These are phyloP conservation scores for Melanogrammus aeglefinus DNA, from an alignment of 2,797 vertebrate species.

Conservation along the genomic window DNA sequence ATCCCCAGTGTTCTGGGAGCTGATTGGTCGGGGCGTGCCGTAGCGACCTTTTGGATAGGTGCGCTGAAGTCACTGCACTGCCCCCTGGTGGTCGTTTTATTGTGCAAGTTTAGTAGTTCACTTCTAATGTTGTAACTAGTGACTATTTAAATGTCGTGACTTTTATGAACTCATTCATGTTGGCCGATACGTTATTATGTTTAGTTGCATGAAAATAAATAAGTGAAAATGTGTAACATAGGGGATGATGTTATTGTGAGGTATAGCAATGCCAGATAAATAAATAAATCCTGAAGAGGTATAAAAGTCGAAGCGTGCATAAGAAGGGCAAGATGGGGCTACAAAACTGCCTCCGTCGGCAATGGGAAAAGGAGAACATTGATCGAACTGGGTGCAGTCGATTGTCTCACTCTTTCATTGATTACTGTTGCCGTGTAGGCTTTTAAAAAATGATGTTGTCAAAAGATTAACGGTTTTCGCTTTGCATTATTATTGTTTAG, in stretches of 20 bases:
- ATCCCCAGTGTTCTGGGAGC: constrained; percentile 21
- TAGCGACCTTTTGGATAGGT: background rate
- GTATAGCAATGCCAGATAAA: background rate
- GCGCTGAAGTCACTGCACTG: constrained; percentile 25
- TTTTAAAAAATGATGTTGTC: background rate
- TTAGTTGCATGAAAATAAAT: background rate
- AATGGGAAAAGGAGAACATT: background rate
- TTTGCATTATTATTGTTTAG: background rate
- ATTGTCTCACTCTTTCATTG: constrained; percentile 5
- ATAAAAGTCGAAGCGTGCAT: background rate
- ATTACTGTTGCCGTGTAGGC: background rate
- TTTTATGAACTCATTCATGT: background rate
- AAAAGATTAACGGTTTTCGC: background rate
- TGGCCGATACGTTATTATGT: background rate
- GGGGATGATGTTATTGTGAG: background rate
- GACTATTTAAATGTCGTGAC: background rate
- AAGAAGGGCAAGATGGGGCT: background rate
- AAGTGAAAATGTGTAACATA: background rate
- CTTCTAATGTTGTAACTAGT: background rate
- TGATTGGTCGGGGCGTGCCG: constrained; percentile 52
- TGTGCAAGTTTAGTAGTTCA: background rate
- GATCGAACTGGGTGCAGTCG: background rate
- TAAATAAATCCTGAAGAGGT: background rate
- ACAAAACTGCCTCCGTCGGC: background rate
- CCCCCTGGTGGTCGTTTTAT: constrained; percentile 36